Percentiles rank a stretch among this genome's conserved stretches.
Evolutionary conservation across 2,888 invertebrate species (phyloP).

Genomic region (Dioctria linearis): DNA sequence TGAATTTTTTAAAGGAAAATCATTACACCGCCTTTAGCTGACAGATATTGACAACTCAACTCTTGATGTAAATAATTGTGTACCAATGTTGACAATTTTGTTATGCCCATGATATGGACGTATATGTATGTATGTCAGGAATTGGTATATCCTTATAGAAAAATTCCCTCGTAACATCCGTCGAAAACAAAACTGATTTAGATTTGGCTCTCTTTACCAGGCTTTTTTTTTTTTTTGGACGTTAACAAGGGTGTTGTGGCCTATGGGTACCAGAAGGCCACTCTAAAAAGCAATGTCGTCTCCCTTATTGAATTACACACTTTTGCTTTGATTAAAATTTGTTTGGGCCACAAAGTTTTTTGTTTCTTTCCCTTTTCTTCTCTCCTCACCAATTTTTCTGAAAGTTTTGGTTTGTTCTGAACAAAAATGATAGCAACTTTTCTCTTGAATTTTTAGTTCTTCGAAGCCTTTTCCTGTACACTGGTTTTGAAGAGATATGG

Average conservation of each 20-base stretch:
- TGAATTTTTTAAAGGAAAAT: no score
- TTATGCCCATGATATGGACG: neutral
- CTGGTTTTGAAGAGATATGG: neutral
- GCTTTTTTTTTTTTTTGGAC: neutral
- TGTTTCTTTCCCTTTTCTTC: neutral
- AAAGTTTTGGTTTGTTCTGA: neutral
- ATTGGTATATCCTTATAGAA: neutral
- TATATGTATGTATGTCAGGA: no score
- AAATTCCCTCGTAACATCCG: neutral
- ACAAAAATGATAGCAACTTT: slow-evolving; percentile 1
- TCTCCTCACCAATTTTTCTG: no score
- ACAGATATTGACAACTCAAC: neutral
- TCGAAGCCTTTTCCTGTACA: neutral
- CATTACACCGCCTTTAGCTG: neutral
- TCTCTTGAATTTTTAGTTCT: slow-evolving; percentile 1
- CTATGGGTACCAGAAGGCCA: slow-evolving; percentile 1
- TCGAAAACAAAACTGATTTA: neutral
- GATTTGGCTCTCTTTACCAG: neutral
- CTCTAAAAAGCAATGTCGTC: slow-evolving; percentile 16
- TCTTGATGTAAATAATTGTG: neutral
- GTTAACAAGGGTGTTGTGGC: slow-evolving; percentile 1
- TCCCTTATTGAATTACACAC: slow-evolving; percentile 13
- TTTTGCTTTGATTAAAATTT: slow-evolving; percentile 6
- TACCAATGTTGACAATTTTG: neutral
- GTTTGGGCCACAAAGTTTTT: neutral